Percentiles rank a stretch among this genome's conserved stretches.
Evolutionary conservation across 2,888 invertebrate species (phyloP).

Genomic region (Drosophila diplacantha): DNA sequence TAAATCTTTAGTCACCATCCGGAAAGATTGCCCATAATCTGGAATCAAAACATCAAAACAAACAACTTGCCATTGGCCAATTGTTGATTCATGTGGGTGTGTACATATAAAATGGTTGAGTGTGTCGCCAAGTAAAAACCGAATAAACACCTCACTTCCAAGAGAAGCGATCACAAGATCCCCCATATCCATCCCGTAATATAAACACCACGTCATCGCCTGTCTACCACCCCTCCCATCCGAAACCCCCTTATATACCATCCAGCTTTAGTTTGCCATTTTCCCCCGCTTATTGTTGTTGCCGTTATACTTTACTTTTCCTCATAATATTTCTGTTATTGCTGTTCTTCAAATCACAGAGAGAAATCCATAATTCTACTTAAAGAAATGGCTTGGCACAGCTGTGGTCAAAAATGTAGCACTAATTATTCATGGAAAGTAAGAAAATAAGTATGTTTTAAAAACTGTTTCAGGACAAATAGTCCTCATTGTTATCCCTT

Average conservation of each 20-base stretch:
- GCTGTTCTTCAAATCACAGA: conserved; percentile 24
- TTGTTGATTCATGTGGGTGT: conserved; percentile 27
- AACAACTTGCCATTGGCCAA: conserved; percentile 32
- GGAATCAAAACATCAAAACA: conserved; percentile 30
- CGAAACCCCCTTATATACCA: not conserved
- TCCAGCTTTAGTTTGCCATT: conserved; percentile 18
- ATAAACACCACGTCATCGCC: conserved; percentile 35
- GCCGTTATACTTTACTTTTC: conserved; percentile 19
- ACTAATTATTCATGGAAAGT: not conserved
- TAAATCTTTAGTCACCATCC: conserved; percentile 22
- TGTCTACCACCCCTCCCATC: conserved; percentile 2
- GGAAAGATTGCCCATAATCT: conserved; percentile 22
- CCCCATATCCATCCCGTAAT: conserved; percentile 11
- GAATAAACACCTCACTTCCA: conserved; percentile 26
- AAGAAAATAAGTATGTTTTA: not conserved
- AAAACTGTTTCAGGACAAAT: not conserved
- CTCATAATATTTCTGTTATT: conserved; percentile 13
- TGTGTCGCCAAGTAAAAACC: conserved; percentile 21
- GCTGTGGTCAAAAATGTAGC: not conserved
- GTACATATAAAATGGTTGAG: conserved; percentile 2
- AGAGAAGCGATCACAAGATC: conserved; percentile 31
- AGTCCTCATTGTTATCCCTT: too few relatives aligned
- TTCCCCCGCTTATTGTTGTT: conserved; percentile 9
- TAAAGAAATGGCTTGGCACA: conserved; percentile 1
- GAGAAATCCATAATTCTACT: conserved; percentile 18